Evolutionary conservation across 2,113 vertebrate genomes (phyloP).

Genomic region (Thamnaconus septentrionalis): DNA sequence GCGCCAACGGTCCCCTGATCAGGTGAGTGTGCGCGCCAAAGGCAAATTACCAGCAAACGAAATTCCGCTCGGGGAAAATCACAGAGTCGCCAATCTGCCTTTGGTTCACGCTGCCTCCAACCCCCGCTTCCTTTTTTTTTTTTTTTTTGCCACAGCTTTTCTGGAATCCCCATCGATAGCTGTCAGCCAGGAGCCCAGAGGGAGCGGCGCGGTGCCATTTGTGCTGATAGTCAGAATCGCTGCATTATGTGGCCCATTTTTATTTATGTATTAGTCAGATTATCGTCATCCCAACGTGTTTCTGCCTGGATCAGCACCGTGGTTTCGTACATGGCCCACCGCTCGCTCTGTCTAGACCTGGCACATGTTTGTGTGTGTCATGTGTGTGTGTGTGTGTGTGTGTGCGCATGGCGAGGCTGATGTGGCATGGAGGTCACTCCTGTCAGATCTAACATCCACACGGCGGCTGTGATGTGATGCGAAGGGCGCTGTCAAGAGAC

Average conservation of each 20-base stretch:
- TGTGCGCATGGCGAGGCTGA: slow-evolving; percentile 55
- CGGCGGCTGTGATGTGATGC: slow-evolving; percentile 80
- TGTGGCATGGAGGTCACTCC: slow-evolving; percentile 75
- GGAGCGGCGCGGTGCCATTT: slow-evolving; percentile 25
- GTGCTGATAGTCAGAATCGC: slow-evolving; percentile 3
- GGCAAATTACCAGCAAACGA: slow-evolving; percentile 71
- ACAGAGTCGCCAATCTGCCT: slow-evolving; percentile 59
- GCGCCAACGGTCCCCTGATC: slow-evolving; percentile 28
- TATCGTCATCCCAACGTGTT: neutral
- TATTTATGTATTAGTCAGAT: neutral
- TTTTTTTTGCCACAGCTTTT: slow-evolving; percentile 65
- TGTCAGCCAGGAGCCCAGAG: slow-evolving; percentile 61
- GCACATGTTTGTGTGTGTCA: slow-evolving; percentile 20
- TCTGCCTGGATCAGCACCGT: neutral
- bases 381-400: slow-evolving; percentile 31
- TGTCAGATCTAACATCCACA: slow-evolving; percentile 82
- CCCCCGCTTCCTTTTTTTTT: slow-evolving; percentile 32
- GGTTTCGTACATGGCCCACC: slow-evolving; percentile 19
- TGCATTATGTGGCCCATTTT: neutral
- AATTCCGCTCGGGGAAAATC: slow-evolving; percentile 68
- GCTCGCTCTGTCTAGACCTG: neutral
- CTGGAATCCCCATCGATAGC: slow-evolving; percentile 82
- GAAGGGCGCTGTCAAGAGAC: slow-evolving; percentile 84
- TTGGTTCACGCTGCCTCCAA: slow-evolving; percentile 49
- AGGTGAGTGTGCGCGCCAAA: slow-evolving; percentile 6